Base-by-base conservation (phyloP, 1,140 invertebrate genomes). In the Polypedilum pembai region DNA sequence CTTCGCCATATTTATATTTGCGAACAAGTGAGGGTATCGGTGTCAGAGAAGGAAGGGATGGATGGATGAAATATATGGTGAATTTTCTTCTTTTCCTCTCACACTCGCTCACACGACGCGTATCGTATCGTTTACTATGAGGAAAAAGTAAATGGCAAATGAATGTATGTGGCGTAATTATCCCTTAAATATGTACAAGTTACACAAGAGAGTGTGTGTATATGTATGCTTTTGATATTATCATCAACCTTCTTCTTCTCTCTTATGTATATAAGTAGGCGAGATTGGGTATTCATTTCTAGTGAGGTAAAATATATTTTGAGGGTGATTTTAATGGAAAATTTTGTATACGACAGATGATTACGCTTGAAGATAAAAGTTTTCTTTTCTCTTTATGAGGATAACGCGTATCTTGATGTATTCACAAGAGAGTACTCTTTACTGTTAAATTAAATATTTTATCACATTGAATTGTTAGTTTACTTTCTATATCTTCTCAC, bases 1-100 rank as follows among this genome's bases (percentile, higher is more conserved):
- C 65, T 69, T 69, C 65, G 65, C 65, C 65, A 69, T 69, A 69
- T 69, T 69, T 69, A 56, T 56, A 56, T 56, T 56, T 56, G 45
- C 45, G n/a, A 56, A 12, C n/a, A 5, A 33, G 24, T 33, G 24
- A 56, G 45, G 45, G 45, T 56, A 12, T 56, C n/a, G 45, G 24
- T 33, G 24, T 33, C 24, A 56, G n/a, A 12, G n/a, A n/a, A 56
- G 45, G 45, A 12, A 56, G 45, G 45, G 45, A 56, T 33, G 45
- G 45, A n/a, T 56, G 45, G 4, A 33, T 33, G 24, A n/a, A n/a
- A n/a, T n/a, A n/a, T 33, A 33, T 33, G 24, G 1, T 33, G n/a
- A n/a, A 33, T 33, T 33, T 33, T 33, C 24, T 33, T 33, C 24
- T 33, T 33, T 33, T 5, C 5, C 24, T 33, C 24, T 33, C 24